Evolutionary conservation across 2,797 vertebrate genomes (phyloP).

Genomic region (Falco rusticolus): DNA sequence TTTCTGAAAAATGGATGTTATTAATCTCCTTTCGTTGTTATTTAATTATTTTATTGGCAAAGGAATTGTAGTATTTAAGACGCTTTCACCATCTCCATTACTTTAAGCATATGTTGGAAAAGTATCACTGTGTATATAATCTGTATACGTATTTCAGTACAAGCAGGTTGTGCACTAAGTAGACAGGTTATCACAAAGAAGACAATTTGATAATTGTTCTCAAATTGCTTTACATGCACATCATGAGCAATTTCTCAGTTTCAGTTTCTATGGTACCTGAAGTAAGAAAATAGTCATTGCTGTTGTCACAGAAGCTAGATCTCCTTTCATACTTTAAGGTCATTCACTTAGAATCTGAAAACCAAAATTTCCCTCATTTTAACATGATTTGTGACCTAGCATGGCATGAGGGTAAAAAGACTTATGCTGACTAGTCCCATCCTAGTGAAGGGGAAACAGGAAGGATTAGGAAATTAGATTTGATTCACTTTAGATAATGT

Average conservation of each 20-base stretch:
- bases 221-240: background rate
- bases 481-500: background rate
- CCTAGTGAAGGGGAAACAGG: background rate
- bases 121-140: background rate
- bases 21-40: background rate
- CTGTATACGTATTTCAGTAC: background rate
- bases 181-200: background rate
- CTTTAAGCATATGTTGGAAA: background rate
- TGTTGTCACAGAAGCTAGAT: background rate
- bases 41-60: background rate
- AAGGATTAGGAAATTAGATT: background rate
- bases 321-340: background rate
- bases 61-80: background rate
- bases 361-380: background rate
- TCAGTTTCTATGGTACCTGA: background rate
- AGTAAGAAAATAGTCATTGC: background rate
- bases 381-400: background rate
- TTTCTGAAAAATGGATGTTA: background rate
- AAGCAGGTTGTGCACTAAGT: background rate
- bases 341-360: background rate
- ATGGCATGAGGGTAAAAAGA: background rate
- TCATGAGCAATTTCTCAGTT: background rate
- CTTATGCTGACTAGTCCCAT: background rate
- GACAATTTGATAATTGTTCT: background rate
- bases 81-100: background rate